These are phyloP conservation scores for Oophaga pumilio DNA, from an alignment of 2,113 vertebrate genomes.

Conservation along the genomic window DNA sequence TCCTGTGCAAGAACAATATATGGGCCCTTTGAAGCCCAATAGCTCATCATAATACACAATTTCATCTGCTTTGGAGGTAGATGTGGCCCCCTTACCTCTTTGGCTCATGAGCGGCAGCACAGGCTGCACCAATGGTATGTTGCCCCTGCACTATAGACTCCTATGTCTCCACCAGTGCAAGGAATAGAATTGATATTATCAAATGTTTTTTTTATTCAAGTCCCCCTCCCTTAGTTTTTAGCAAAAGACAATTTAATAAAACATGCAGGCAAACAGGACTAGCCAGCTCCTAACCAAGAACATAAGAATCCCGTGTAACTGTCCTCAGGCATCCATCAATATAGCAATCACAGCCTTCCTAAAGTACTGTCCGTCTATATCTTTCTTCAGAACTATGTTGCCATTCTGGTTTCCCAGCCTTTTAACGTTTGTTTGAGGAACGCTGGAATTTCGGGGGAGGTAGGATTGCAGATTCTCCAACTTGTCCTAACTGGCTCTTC, in stretches of 20 bases:
- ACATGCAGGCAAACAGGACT: not conserved
- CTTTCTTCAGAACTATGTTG: slow-evolving; percentile 14
- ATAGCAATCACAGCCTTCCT: not conserved
- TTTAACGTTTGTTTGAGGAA: not conserved
- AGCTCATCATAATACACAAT: too few relatives aligned
- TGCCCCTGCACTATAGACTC: too few relatives aligned
- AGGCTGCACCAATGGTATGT: too few relatives aligned
- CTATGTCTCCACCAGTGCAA: not conserved
- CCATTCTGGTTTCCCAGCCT: slow-evolving; percentile 29
- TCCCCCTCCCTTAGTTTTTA: not conserved
- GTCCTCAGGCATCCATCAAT: not conserved
- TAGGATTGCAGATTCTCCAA: slow-evolving; percentile 25
- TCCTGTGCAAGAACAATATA: too few relatives aligned
- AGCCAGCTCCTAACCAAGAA: not conserved
- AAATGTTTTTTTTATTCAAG: too few relatives aligned
- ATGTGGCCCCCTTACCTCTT: too few relatives aligned
- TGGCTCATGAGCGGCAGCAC: too few relatives aligned
- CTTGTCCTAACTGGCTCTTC: slow-evolving; percentile 38
- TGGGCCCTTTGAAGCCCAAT: too few relatives aligned
- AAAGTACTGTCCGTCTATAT: not conserved
- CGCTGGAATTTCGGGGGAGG: slow-evolving; percentile 28
- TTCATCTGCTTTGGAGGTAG: too few relatives aligned
- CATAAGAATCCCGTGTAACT: not conserved
- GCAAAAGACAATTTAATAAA: not conserved
- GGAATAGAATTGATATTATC: not conserved